These are phyloP conservation scores for Nothobranchius kuhntae DNA, from an alignment of 2,113 vertebrate species.

Conservation along the genomic window DNA sequence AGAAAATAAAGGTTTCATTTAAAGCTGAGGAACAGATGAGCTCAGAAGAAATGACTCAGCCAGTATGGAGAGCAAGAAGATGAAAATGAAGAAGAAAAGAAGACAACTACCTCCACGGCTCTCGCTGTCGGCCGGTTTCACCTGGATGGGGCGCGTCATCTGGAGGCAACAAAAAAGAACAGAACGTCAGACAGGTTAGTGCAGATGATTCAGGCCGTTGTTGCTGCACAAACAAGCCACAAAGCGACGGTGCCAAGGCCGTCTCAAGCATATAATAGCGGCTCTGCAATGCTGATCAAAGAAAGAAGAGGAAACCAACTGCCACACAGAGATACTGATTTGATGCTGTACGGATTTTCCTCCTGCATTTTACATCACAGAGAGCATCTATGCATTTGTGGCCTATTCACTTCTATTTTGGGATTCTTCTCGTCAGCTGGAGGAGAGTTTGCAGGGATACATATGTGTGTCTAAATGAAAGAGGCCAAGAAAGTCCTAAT, in stretches of 20 bases:
- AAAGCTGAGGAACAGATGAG: slow-evolving; percentile 35
- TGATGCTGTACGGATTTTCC: slow-evolving; percentile 31
- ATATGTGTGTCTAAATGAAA: slow-evolving; percentile 49
- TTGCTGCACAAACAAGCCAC: slow-evolving; percentile 35
- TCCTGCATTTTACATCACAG: too few species aligned
- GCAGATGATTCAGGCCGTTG: slow-evolving; percentile 17
- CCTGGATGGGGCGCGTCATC: slow-evolving; percentile 99
- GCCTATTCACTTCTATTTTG: slow-evolving; percentile 2
- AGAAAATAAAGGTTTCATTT: slow-evolving; percentile 24
- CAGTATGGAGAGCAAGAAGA: slow-evolving; percentile 43
- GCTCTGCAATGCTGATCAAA: slow-evolving; percentile 46
- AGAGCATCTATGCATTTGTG: slow-evolving; percentile 5
- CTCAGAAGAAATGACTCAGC: slow-evolving; percentile 50
- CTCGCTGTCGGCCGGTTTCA: slow-evolving; percentile 99
- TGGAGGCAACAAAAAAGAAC: slow-evolving; percentile 67
- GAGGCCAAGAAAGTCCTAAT: slow-evolving; percentile 71
- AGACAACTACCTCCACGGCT: slow-evolving; percentile 98
- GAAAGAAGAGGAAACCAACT: slow-evolving; percentile 24
- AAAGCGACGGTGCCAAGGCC: slow-evolving; percentile 36
- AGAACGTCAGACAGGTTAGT: slow-evolving; percentile 56
- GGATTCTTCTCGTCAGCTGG: slow-evolving; percentile 24
- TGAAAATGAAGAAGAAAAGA: slow-evolving; percentile 77
- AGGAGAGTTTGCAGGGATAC: slow-evolving; percentile 31
- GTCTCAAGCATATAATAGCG: slow-evolving; percentile 39
- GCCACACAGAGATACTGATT: slow-evolving; percentile 26